These are phyloP conservation scores for Molossus alvarezi DNA, from an alignment of 2,797 vertebrate species.

Conservation along the genomic window DNA sequence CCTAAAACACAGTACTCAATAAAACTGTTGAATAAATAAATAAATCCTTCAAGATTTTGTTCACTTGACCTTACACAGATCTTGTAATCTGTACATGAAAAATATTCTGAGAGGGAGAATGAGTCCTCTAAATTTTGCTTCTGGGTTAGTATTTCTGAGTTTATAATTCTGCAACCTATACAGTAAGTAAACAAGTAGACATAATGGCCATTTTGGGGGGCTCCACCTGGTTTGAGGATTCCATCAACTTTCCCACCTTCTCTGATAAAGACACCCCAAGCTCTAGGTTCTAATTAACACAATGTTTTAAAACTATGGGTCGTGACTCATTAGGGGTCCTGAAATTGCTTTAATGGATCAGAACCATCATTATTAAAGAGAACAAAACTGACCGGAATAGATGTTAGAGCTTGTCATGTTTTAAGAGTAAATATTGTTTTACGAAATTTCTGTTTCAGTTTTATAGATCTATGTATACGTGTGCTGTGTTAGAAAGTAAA, in stretches of 20 bases:
- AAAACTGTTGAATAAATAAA: background rate
- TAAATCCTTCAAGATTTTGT: background rate
- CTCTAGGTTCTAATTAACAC: background rate
- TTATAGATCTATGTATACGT: background rate
- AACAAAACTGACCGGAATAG: background rate
- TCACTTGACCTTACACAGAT: background rate
- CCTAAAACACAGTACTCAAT: background rate
- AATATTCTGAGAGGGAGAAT: background rate
- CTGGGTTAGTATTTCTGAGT: background rate
- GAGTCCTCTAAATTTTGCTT: conserved; percentile 8
- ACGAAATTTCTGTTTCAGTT: background rate
- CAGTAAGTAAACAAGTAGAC: background rate
- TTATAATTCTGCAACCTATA: background rate
- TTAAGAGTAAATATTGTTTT: conserved; percentile 37
- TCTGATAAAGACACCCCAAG: background rate
- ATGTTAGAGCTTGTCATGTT: conserved; percentile 6
- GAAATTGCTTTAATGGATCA: conserved; percentile 8
- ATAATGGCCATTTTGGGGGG: background rate
- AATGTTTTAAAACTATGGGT: conserved; percentile 18
- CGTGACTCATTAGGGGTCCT: background rate
- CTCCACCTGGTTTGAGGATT: background rate
- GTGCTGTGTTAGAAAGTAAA: background rate
- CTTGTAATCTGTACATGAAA: background rate
- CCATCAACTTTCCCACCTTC: background rate
- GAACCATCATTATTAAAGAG: conserved; percentile 28